Conservation (phyloP, 1,140 invertebrate genomes). For the Trichomalopsis sarcophagae region DNA sequence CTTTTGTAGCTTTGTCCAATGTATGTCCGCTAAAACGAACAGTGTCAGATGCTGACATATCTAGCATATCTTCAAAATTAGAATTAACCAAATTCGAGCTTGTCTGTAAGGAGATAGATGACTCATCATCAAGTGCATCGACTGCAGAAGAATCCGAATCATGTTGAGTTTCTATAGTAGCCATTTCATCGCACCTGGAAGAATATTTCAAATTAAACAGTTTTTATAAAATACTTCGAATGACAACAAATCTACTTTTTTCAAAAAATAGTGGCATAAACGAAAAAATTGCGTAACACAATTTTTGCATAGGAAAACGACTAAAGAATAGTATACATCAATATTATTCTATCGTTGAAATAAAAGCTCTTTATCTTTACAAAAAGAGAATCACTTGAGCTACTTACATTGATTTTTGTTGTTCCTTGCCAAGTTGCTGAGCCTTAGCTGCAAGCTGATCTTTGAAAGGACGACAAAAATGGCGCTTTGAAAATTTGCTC, state of each 20-base stretch:
- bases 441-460: not conserved
- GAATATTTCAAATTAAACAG: not conserved
- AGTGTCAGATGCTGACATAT: conserved; percentile 84
- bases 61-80: conserved; percentile 70
- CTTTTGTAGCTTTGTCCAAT: conserved; percentile 98
- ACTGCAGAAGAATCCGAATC: conserved; percentile 3
- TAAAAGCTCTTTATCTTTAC: too few relatives aligned
- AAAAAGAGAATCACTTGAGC: too few relatives aligned
- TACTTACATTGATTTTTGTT: not conserved
- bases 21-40: conserved; percentile 96
- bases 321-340: too few relatives aligned
- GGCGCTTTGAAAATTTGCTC: not conserved
- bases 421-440: not conserved
- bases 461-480: not conserved
- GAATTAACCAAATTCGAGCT: not conserved
- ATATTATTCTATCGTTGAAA: too few relatives aligned
- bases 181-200: not conserved
- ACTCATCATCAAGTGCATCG: conserved; percentile 3
- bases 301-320: too few relatives aligned
- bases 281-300: too few relatives aligned
- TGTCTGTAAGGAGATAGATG: not conserved
- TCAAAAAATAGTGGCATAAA: too few relatives aligned
- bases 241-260: too few relatives aligned
- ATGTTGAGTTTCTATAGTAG: conserved; percentile 4
- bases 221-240: too few relatives aligned